These are phyloP conservation scores for Bombus ignitus DNA, from an alignment of 1,140 invertebrate species.

Conservation along the genomic window DNA sequence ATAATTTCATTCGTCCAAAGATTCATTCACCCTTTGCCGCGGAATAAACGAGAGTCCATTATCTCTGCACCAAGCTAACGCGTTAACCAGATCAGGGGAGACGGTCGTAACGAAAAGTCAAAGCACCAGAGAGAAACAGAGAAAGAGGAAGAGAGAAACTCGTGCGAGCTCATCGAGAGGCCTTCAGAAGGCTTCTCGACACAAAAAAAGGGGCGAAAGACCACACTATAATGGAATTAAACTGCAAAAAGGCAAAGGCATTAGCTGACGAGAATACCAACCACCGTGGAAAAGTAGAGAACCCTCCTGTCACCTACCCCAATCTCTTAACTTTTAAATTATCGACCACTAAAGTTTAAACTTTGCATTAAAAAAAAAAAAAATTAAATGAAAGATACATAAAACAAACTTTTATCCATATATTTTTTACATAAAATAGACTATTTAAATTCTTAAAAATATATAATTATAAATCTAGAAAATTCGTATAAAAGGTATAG, in stretches of 20 bases:
- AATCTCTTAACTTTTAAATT: neutral
- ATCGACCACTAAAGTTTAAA: neutral
- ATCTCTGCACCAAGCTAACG: neutral
- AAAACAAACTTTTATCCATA: no score
- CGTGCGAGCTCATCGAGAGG: neutral
- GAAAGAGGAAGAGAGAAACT: neutral
- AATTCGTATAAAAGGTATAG: no score
- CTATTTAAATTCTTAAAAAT: no score
- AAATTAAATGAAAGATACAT: neutral
- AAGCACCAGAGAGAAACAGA: neutral
- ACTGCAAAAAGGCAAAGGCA: neutral
- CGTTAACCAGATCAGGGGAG: neutral
- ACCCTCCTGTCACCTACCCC: neutral
- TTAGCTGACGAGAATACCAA: neutral
- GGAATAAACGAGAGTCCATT: neutral
- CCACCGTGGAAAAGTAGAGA: neutral
- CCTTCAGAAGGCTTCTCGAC: neutral
- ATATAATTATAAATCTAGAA: no score
- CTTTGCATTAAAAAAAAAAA: neutral
- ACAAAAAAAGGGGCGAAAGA: neutral
- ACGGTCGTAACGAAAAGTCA: neutral
- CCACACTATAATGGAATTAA: conserved; percentile 11
- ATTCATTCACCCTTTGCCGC: neutral
- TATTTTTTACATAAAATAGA: no score
- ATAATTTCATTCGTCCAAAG: neutral